Evolutionary conservation across 2,797 vertebrate genomes (phyloP), one percentile per base, ranked within the genome.

Genomic region (Melanotaenia nigrans): DNA sequence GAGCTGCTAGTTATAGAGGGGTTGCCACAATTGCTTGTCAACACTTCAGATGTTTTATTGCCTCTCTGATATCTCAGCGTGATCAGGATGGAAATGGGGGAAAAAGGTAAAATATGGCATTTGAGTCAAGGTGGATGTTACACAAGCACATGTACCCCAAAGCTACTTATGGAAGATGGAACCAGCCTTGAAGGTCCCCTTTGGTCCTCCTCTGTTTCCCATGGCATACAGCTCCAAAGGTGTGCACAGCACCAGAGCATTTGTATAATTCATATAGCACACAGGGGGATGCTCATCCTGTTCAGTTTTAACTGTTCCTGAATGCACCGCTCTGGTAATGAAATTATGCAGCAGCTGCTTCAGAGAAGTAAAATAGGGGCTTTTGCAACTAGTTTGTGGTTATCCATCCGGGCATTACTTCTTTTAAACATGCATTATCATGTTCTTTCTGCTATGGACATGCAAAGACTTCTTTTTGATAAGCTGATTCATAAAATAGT

Each of bases 1-100:
- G n/a, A 32, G 60, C 33, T 38, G 76, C 71, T 53, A 51, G 53
- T 82, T 83, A 55, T 55, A 68, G 77, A 69, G 51, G 42, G 20
- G 32, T 3, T 22, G 59, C 56, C 53, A 30, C 30, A 14, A 35
- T 51, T 30, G 55, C 67, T 61, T 81, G 73, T 86, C 87, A 71
- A 3, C 81, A 45, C 67, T 1, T 42, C 30, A 18, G 61, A 65
- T 22, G 47, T 73, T 71, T 83, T 28, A 22, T 62, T 58, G 68
- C 56, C 53, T 24, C 16, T 12, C 69, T 49, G 33, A 53, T 59
- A 20, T 59, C 18, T 12, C 1, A 8, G 42, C n/a, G 56, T 25
- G 49, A 47, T 47, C 1, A 28, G 40, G 30, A 33, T 14, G 38
- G 63, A 58, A 56, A 62, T 30, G 28, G n/a, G 4, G 62, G 32